Evolutionary conservation across 2,888 invertebrate species (phyloP).

Genomic region (Dusona sp.): DNA sequence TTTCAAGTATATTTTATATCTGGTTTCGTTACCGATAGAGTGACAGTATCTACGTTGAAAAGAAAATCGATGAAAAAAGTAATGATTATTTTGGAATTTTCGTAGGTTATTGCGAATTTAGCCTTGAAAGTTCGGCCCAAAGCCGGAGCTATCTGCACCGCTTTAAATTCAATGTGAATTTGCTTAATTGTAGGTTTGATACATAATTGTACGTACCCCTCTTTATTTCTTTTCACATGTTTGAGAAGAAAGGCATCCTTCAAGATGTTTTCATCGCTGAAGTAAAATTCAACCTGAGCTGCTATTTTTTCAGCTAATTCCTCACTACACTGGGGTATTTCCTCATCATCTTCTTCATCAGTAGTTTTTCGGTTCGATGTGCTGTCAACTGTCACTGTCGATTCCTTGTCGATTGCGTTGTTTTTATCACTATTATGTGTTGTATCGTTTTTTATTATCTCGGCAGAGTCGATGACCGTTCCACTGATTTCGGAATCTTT

Average conservation of each 20-base stretch:
- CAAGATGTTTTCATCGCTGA: conserved; percentile 97
- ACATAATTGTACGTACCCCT: conserved; percentile 86
- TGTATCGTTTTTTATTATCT: not conserved
- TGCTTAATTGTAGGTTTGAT: not conserved
- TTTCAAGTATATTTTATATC: not conserved
- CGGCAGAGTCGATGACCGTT: not conserved
- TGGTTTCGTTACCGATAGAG: not conserved
- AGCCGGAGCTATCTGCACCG: not conserved
- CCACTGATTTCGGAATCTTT: conserved; percentile 9
- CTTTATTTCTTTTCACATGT: conserved; percentile 97
- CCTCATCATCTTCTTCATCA: conserved; percentile 76
- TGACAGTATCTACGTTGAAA: not conserved
- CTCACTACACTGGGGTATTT: conserved; percentile 88
- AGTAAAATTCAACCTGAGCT: conserved; percentile 97
- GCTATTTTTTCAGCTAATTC: conserved; percentile 92
- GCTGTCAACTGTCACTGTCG: not conserved
- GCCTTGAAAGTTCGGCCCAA: too few relatives aligned
- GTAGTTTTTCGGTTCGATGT: conserved; percentile 76
- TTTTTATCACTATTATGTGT: conserved; percentile 5
- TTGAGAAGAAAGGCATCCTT: conserved; percentile 98
- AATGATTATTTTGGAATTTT: not conserved
- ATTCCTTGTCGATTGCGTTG: not conserved
- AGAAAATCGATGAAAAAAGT: not conserved
- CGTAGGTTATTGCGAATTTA: too few relatives aligned
- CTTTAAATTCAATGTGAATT: not conserved